These are phyloP conservation scores for Psittacula cyanocephala DNA, from an alignment of 2,113 vertebrate species.

Conservation along the genomic window DNA sequence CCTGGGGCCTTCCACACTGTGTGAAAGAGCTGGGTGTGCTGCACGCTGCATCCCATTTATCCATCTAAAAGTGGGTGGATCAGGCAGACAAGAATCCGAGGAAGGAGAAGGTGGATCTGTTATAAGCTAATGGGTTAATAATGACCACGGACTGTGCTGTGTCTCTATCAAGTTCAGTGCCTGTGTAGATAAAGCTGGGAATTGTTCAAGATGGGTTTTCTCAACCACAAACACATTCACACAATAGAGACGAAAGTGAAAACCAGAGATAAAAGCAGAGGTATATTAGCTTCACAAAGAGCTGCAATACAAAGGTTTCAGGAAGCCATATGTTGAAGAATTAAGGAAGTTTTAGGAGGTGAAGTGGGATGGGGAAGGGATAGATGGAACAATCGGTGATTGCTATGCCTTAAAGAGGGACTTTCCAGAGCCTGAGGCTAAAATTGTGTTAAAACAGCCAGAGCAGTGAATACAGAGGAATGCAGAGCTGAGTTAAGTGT, in stretches of 20 bases:
- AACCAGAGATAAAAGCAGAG: constrained; percentile 35
- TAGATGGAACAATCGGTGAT: background rate
- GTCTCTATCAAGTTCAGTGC: background rate
- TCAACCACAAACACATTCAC: background rate
- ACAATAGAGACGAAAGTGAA: constrained; percentile 17
- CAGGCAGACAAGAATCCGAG: background rate
- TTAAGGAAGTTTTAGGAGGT: constrained; percentile 32
- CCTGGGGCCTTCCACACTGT: background rate
- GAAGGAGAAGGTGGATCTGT: background rate
- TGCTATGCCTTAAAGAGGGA: constrained; percentile 14
- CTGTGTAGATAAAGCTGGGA: constrained; percentile 39
- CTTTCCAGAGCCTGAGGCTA: background rate
- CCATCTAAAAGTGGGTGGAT: background rate
- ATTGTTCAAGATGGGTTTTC: constrained; percentile 39
- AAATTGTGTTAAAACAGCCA: background rate
- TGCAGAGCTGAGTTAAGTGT: background rate
- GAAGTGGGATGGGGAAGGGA: constrained; percentile 14
- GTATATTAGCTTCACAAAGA: constrained; percentile 2
- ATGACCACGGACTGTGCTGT: background rate
- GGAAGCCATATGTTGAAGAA: background rate
- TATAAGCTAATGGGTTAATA: constrained; percentile 24
- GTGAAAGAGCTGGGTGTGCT: background rate
- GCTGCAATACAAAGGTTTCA: background rate
- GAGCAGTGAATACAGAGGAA: background rate
- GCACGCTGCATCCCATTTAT: background rate